These are phyloP conservation scores for Petrocephalus microphthalmus DNA, from an alignment of 2,113 vertebrate species.

Conservation along the genomic window DNA sequence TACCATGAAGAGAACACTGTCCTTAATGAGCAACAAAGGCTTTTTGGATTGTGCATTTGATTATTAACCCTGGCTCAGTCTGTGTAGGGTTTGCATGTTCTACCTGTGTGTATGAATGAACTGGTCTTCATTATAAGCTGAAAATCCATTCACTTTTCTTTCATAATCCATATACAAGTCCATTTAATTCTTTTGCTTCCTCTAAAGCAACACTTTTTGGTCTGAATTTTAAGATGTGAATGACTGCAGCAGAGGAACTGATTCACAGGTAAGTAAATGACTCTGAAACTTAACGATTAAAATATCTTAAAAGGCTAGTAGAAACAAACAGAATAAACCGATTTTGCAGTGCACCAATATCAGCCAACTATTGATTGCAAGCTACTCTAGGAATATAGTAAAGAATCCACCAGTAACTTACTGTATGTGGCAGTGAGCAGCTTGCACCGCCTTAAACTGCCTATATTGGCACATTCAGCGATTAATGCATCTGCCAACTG, in stretches of 20 bases:
- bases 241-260: not conserved
- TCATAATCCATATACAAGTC: not conserved
- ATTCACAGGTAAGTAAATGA: not conserved
- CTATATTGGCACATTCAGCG: not conserved
- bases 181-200: not conserved
- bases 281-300: not conserved
- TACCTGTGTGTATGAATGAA: not conserved
- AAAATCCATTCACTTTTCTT: not conserved
- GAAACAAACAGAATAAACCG: not conserved
- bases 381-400: not conserved
- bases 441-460: not conserved
- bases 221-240: not conserved
- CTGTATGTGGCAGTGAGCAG: not conserved
- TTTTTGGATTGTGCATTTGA: not conserved
- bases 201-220: not conserved
- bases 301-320: not conserved
- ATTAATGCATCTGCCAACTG: not conserved
- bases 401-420: not conserved
- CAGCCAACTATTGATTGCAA: not conserved
- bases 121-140: not conserved
- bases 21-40: not conserved
- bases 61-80: not conserved
- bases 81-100: not conserved
- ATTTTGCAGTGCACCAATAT: not conserved
- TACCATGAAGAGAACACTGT: not conserved